A percentile compares a stretch with the other conserved stretches of the same genome.
These are phyloP conservation scores for Leptothorax acervorum DNA, from an alignment of 2,888 invertebrate species.

Conservation along the genomic window DNA sequence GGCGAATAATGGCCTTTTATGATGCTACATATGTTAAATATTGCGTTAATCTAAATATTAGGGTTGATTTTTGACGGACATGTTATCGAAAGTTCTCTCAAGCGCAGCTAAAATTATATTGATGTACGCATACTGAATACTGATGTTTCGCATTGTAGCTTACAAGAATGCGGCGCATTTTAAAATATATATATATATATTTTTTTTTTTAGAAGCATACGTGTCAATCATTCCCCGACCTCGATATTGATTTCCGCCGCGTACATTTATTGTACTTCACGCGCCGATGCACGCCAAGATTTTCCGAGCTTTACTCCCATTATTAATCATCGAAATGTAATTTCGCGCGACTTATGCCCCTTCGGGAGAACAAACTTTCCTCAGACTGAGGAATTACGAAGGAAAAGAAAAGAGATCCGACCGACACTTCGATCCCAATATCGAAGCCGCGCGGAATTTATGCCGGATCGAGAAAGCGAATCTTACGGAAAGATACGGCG, in stretches of 20 bases:
- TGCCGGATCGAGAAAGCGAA: slow-evolving; percentile 35
- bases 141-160: background rate
- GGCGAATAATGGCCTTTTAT: background rate
- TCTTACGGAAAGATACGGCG: slow-evolving; percentile 41
- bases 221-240: background rate
- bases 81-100: background rate
- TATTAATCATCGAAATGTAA: slow-evolving; percentile 36
- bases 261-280: background rate
- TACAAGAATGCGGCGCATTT: background rate
- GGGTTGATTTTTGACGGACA: background rate
- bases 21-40: background rate
- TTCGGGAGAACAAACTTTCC: slow-evolving; percentile 19
- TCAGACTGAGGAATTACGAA: background rate
- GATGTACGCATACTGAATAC: background rate
- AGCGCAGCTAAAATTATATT: background rate
- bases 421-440: slow-evolving; percentile 31
- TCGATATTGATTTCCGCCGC: slow-evolving; percentile 13
- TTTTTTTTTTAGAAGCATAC: background rate
- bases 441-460: slow-evolving; percentile 42
- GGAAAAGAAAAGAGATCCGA: slow-evolving; percentile 1
- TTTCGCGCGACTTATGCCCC: slow-evolving; percentile 14
- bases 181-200: background rate
- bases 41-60: slow-evolving; percentile 12
- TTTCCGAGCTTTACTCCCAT: slow-evolving; percentile 5
- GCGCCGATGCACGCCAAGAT: background rate